These are phyloP conservation scores for Brenthis ino DNA, from an alignment of 2,888 invertebrate species.

Conservation along the genomic window DNA sequence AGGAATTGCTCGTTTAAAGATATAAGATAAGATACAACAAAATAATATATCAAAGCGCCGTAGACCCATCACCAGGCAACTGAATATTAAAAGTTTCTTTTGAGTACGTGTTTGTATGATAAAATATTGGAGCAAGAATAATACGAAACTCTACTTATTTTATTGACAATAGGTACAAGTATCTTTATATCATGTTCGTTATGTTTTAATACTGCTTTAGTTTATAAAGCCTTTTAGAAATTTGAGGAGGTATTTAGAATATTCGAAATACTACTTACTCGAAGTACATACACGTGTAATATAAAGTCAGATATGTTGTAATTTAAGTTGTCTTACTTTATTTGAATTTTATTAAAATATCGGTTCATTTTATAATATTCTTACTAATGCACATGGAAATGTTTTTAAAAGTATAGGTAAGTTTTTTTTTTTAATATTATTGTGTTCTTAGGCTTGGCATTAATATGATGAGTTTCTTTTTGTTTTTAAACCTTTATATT, in stretches of 20 bases:
- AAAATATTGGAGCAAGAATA: constrained; percentile 16
- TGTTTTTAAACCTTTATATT: no score
- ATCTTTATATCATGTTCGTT: constrained; percentile 17
- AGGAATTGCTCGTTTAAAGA: no score
- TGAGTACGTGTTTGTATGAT: constrained; percentile 25
- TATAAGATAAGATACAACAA: constrained; percentile 3
- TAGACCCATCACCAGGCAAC: constrained; percentile 24
- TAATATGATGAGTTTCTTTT: no score
- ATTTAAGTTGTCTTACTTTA: constrained; percentile 1
- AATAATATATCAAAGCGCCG: constrained; percentile 30
- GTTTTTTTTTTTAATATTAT: no score
- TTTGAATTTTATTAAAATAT: no score
- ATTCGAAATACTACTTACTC: neutral
- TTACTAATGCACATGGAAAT: no score
- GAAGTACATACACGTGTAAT: no score
- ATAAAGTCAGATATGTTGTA: neutral
- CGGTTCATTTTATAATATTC: no score
- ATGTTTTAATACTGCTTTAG: constrained; percentile 8
- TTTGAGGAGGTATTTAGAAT: constrained; percentile 7
- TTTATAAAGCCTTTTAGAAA: constrained; percentile 18
- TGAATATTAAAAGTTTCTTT: constrained; percentile 41
- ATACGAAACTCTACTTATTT: constrained; percentile 21
- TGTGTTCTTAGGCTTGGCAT: no score
- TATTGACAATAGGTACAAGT: constrained; percentile 22
- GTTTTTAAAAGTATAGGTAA: no score